These are phyloP conservation scores for Ptychoptera contaminata DNA, from an alignment of 2,888 invertebrate species.

Conservation along the genomic window DNA sequence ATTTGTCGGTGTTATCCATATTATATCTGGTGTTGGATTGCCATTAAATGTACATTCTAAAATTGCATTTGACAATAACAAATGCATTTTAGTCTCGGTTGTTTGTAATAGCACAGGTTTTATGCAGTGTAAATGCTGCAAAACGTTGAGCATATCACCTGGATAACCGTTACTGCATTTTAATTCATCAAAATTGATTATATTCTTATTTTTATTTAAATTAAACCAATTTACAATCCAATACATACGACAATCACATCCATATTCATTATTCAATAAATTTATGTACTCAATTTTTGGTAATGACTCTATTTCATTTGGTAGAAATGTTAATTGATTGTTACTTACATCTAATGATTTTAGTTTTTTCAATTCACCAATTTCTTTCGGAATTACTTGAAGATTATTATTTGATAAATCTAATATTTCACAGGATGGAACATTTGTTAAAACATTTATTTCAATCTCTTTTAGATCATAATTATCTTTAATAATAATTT, in stretches of 20 bases:
- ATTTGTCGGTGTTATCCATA: constrained; percentile 69
- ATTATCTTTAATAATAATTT: constrained; percentile 46
- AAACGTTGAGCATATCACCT: constrained; percentile 50
- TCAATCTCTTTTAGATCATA: constrained; percentile 43
- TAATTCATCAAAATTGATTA: constrained; percentile 27
- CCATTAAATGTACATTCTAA: constrained; percentile 64
- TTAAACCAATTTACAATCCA: constrained; percentile 57
- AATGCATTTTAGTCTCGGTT: constrained; percentile 45
- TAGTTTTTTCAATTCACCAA: constrained; percentile 29
- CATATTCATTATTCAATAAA: constrained; percentile 62
- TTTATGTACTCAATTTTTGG: constrained; percentile 44
- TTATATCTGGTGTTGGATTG: constrained; percentile 62
- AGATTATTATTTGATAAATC: constrained; percentile 53
- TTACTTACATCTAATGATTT: constrained; percentile 50
- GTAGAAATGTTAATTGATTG: constrained; percentile 55
- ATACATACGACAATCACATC: constrained; percentile 72
- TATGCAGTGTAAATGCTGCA: constrained; percentile 56
- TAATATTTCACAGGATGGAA: constrained; percentile 41
- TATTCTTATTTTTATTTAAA: background rate
- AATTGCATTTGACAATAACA: constrained; percentile 48
- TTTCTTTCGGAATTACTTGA: constrained; percentile 33
- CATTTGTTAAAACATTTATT: constrained; percentile 43
- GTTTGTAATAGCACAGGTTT: constrained; percentile 42
- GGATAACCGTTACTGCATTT: constrained; percentile 51
- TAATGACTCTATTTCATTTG: constrained; percentile 49